Evolutionary conservation across 2,113 vertebrate species (phyloP).

Genomic region (Eublepharis macularius): DNA sequence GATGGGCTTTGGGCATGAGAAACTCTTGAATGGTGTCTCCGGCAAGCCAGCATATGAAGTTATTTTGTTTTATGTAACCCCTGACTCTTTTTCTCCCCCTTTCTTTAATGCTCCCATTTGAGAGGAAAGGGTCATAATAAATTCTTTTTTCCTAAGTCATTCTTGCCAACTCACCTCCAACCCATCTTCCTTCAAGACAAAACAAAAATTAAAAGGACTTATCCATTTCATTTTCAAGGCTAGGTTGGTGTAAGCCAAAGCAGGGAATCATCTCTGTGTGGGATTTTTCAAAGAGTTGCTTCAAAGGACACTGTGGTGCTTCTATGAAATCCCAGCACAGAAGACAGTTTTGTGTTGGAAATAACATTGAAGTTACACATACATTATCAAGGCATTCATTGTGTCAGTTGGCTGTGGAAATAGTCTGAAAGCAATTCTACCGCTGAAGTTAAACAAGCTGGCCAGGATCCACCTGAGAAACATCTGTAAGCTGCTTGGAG

Average conservation of each 20-base stretch:
- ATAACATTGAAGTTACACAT: too few relatives aligned
- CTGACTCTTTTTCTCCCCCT: conserved; percentile 32
- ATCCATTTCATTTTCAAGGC: too few relatives aligned
- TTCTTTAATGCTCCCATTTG: conserved; percentile 38
- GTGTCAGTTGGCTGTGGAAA: too few relatives aligned
- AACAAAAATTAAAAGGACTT: background rate
- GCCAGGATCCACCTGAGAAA: too few relatives aligned
- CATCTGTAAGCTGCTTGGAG: too few relatives aligned
- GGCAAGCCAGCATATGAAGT: conserved; percentile 60
- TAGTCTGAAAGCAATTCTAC: too few relatives aligned
- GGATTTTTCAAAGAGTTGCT: background rate
- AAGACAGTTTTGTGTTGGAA: too few relatives aligned
- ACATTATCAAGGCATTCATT: too few relatives aligned
- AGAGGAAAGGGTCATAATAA: conserved; percentile 43
- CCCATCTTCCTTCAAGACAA: background rate
- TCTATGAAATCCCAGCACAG: too few relatives aligned
- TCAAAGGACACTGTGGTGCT: too few relatives aligned
- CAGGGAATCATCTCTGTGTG: conserved; percentile 35
- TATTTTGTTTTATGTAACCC: conserved; percentile 64
- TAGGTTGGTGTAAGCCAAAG: background rate
- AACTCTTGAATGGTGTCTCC: conserved; percentile 30
- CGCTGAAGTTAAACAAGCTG: too few relatives aligned
- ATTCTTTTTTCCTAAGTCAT: conserved; percentile 53
- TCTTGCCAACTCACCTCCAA: conserved; percentile 22
- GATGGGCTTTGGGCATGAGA: conserved; percentile 62